Percentiles rank a stretch among this genome's conserved stretches.
Evolutionary conservation across 2,113 vertebrate species (phyloP).

Genomic region (Ophthalmolycus amberensis): DNA sequence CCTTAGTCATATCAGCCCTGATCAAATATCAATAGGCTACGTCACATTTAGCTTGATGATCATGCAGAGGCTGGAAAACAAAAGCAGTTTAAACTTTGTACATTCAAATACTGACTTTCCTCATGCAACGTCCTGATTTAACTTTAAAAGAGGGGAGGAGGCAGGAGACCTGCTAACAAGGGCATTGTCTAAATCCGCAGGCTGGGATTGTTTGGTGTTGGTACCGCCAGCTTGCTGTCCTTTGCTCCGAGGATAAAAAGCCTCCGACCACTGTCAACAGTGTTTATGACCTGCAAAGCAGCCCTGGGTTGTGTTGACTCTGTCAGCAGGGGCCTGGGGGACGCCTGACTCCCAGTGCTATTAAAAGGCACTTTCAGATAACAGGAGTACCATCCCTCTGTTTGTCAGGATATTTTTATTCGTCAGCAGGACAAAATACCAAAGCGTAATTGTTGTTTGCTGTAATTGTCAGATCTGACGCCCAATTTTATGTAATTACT

Average conservation of each 20-base stretch:
- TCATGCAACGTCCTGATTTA: not conserved
- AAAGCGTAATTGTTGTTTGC: not conserved
- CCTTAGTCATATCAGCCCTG: slow-evolving; percentile 29
- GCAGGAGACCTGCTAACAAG: slow-evolving; percentile 41
- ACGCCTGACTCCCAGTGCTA: slow-evolving; percentile 51
- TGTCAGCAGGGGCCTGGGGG: slow-evolving; percentile 70
- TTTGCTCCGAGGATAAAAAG: slow-evolving; percentile 70
- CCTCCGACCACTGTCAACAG: slow-evolving; percentile 71
- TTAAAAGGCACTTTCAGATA: slow-evolving; percentile 79
- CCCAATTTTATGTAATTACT: not conserved
- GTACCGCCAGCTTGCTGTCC: slow-evolving; percentile 54
- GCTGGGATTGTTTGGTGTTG: slow-evolving; percentile 64
- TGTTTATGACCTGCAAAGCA: slow-evolving; percentile 82
- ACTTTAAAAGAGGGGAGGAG: not conserved
- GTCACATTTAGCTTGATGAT: slow-evolving; percentile 17
- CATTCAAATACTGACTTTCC: slow-evolving; percentile 1
- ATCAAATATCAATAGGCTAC: slow-evolving; percentile 45
- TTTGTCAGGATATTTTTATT: slow-evolving; percentile 40
- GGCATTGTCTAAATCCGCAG: slow-evolving; percentile 42
- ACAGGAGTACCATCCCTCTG: slow-evolving; percentile 54
- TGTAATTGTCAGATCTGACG: not conserved
- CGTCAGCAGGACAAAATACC: slow-evolving; percentile 21
- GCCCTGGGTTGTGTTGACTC: slow-evolving; percentile 69
- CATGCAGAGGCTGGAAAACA: slow-evolving; percentile 1
- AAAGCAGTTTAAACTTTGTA: slow-evolving; percentile 1